Base-by-base conservation (phyloP, 2,797 vertebrate genomes). In the Ambastaia sidthimunki region DNA sequence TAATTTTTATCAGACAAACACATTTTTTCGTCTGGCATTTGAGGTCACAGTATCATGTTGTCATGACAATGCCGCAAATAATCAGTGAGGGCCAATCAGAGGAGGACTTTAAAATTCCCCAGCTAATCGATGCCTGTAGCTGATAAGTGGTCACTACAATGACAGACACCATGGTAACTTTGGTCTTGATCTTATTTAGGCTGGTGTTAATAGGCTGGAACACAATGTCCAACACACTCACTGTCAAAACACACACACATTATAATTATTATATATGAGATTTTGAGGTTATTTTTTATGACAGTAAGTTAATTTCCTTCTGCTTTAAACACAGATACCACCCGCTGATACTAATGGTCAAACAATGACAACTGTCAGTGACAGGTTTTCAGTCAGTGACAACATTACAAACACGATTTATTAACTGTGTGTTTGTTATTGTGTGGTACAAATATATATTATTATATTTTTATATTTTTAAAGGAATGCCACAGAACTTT, bases 101-200 rank as follows among this genome's bases (percentile, higher is more conserved):
- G 9, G n/a, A 3, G 15, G n/a, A 7, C 19, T 74, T 65, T 3
- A 57, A 31, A 21, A 9, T 74, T 67, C 44, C n/a, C 15, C 62
- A 68, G n/a, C 25, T 73, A 47, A 78, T 82, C 47, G 63, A 48
- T 69, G 63, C 54, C 28, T 74, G 66, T 62, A 73, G 57, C 55
- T 79, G 71, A 82, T 82, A 79, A 75, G 65, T 60, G 15, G 63
- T 70, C 48, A 74, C 76, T 74, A 57, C 54, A 74, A 71, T 54
- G 66, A 70, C 55, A 48, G 71, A 70, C 9, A 12, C 57, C 81
- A 82, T 47, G 37, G 75, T 63, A 74, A 55, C 63, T 41, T 72
- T 74, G 63, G 54, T 50, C 63, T 68, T 72, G 65, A 73, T 70
- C 55, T 73, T 47, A 63, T 13, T 44, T 10, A 77, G 28, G 19